These are phyloP conservation scores for Deilephila porcellus DNA, from an alignment of 2,888 invertebrate species.

Conservation along the genomic window DNA sequence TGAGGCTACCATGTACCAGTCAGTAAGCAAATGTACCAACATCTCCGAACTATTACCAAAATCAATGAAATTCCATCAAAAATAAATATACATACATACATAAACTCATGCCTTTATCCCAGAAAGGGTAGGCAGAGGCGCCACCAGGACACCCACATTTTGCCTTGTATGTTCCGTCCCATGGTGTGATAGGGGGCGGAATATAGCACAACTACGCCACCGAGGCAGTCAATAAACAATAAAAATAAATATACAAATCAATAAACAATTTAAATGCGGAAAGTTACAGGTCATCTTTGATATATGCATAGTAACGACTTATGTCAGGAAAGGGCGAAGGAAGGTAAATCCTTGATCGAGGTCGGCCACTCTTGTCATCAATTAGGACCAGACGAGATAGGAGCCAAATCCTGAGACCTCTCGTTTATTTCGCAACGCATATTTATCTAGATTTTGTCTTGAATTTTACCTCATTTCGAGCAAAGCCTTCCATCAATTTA, in stretches of 20 bases:
- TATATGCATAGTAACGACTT: not conserved
- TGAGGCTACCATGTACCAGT: too few relatives aligned
- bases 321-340: slow-evolving; percentile 5
- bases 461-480: not conserved
- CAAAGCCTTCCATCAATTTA: slow-evolving; percentile 2
- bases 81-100: too few relatives aligned
- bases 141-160: too few relatives aligned
- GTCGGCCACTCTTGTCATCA: slow-evolving; percentile 7
- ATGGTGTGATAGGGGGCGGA: too few relatives aligned
- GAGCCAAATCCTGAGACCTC: not conserved
- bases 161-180: too few relatives aligned
- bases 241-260: not conserved
- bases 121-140: too few relatives aligned
- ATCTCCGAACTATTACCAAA: too few relatives aligned
- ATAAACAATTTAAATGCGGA: not conserved
- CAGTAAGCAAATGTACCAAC: too few relatives aligned
- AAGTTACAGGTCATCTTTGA: not conserved
- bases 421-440: not conserved
- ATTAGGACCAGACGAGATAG: slow-evolving; percentile 2
- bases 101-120: too few relatives aligned
- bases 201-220: too few relatives aligned
- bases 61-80: too few relatives aligned
- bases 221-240: too few relatives aligned
- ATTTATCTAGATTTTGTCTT: slow-evolving; percentile 11
- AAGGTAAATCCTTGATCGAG: slow-evolving; percentile 7